Evolutionary conservation across 1,140 invertebrate species (phyloP), one percentile per base, ranked within the genome.

Genomic region (Sminthurinus signatus): DNA sequence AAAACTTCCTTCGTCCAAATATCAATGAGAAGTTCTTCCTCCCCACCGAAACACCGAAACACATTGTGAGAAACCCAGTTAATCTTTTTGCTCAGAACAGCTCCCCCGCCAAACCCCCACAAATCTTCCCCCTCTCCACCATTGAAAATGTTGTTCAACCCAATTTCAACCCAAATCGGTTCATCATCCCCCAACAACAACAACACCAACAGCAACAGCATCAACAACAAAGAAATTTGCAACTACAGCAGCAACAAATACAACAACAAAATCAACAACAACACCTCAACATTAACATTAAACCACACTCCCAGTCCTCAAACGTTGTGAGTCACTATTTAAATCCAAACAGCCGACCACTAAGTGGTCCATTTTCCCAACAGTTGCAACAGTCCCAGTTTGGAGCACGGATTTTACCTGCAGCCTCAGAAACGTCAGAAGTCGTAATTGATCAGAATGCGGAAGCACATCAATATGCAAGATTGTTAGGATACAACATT

Each of bases 21-120:
- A 56, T 56, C 19, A 39, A 56, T 27, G 54, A 56, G 15, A 56
- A 56, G 21, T 56, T 56, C 21, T 42, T 39, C 2, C 3, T 3
- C 19, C 8, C 12, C 23, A 19, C 54, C 10, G 54, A 56, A 31
- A 56, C 28, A 19, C 54, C 54, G 10, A 56, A 56, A 23, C 54
- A 56, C 23, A 28, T 56, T 19, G 54, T 56, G 10, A 25, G 28
- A 42, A 56, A 56, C 23, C 54, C 54, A n/a, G 19, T 56, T 4
- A 39, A 39, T 27, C 23, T 56, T 5, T 56, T 56, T 23, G 28
- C 28, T 10, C 5, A 12, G 8, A 56, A 36, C n/a, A 8, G n/a
- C 8, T 3, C 23, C 3, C 8, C 5, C 3, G 14, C n/a, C 19
- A 56, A 56, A 28, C 54, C 29, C 14, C 54, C 29, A 27, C 54